Percentiles rank a stretch among this genome's conserved stretches.
Conservation (phyloP, 2,888 invertebrate species). For the Eudasyphora cyanicolor region DNA sequence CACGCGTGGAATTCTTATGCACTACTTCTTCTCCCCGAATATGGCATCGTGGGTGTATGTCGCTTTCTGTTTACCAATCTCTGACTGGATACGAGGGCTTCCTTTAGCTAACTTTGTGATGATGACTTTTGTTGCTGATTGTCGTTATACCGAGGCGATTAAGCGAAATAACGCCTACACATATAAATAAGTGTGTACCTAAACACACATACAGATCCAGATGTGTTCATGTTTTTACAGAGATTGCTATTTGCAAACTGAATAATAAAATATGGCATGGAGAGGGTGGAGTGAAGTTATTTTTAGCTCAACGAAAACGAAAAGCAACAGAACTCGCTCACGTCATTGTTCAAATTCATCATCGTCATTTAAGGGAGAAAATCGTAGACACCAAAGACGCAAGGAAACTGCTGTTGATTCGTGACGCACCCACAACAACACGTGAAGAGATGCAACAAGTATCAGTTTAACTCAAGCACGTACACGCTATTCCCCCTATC, state of each 20-base stretch:
- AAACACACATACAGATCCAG: slow-evolving; percentile 1
- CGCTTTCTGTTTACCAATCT: slow-evolving; percentile 11
- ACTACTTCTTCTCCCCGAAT: neutral
- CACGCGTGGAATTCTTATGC: neutral
- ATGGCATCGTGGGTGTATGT: slow-evolving; percentile 42
- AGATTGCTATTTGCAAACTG: slow-evolving; percentile 11
- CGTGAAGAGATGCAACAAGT: slow-evolving; percentile 35
- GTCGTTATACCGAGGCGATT: slow-evolving; percentile 24
- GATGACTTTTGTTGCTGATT: neutral
- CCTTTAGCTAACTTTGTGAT: slow-evolving; percentile 38
- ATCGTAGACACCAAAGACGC: neutral
- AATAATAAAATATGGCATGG: slow-evolving; percentile 3
- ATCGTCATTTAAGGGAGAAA: neutral
- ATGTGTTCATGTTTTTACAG: neutral
- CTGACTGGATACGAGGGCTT: slow-evolving; percentile 49
- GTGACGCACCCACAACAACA: slow-evolving; percentile 26
- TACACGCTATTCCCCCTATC: neutral
- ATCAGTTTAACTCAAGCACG: neutral
- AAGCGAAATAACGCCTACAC: slow-evolving; percentile 56
- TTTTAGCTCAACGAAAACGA: slow-evolving; percentile 44
- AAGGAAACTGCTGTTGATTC: neutral
- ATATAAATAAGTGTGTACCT: slow-evolving; percentile 27
- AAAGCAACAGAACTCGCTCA: slow-evolving; percentile 35
- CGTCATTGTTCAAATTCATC: slow-evolving; percentile 55
- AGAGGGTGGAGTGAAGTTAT: slow-evolving; percentile 23